Conservation (phyloP, 1,140 invertebrate species). For the Camponotus pennsylvanicus region DNA sequence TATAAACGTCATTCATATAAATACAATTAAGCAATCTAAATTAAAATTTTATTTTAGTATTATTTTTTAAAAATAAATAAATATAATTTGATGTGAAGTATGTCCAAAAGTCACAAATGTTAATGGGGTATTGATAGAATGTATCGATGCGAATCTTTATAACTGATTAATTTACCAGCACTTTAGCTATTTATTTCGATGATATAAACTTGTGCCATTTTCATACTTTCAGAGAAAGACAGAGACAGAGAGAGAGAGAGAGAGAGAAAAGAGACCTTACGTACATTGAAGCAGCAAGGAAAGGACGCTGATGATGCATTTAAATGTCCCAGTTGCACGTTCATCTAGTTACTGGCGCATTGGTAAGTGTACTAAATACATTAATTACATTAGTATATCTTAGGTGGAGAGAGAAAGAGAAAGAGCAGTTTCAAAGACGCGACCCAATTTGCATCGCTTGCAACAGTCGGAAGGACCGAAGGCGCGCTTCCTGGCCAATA, state of each 20-base stretch:
- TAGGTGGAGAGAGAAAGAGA: not conserved
- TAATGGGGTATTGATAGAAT: not conserved
- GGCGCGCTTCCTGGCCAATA: not conserved
- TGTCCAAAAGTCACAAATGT: not conserved
- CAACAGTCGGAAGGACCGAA: not conserved
- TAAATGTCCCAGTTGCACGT: slow-evolving; percentile 27
- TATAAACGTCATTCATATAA: too few relatives aligned
- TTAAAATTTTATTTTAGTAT: too few relatives aligned
- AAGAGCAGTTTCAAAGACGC: slow-evolving; percentile 1
- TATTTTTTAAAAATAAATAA: not conserved
- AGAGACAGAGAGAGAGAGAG: too few relatives aligned
- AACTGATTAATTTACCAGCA: slow-evolving; percentile 16
- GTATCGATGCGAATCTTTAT: not conserved
- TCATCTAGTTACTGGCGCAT: slow-evolving; percentile 15
- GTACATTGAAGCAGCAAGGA: not conserved
- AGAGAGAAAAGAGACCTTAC: not conserved
- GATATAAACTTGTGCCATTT: not conserved
- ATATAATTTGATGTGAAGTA: not conserved
- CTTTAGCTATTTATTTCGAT: not conserved
- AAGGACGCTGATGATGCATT: slow-evolving; percentile 12
- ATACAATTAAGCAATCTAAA: not conserved
- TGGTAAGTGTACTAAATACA: slow-evolving; percentile 36
- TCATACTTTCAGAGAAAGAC: slow-evolving; percentile 9
- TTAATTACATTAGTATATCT: slow-evolving; percentile 47
- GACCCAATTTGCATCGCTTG: slow-evolving; percentile 8